These are phyloP conservation scores for Micoletzkya japonica DNA, from an alignment of 2,888 invertebrate genomes.

Conservation along the genomic window DNA sequence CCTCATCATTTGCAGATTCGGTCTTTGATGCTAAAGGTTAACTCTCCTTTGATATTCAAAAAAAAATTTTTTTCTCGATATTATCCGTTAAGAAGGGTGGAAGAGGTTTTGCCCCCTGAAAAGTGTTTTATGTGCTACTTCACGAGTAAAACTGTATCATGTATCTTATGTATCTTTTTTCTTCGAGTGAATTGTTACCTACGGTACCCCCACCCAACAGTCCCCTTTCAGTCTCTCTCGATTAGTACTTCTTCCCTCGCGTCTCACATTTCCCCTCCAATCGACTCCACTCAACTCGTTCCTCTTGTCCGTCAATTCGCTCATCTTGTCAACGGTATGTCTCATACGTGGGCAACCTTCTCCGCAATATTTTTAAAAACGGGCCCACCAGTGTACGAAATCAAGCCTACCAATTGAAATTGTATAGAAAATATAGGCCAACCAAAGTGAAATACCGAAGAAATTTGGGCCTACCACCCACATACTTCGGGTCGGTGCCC, in stretches of 20 bases:
- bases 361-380: neutral
- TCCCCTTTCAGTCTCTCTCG: conserved; percentile 3
- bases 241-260: conserved; percentile 5
- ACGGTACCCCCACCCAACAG: neutral
- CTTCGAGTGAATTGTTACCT: neutral
- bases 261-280: conserved; percentile 4
- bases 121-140: no score
- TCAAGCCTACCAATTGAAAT: no score
- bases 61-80: neutral
- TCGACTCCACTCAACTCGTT: neutral
- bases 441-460: no score
- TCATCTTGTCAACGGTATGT: conserved; percentile 5
- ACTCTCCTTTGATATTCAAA: neutral
- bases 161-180: no score
- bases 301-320: conserved; percentile 19
- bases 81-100: neutral
- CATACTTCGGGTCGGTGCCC: neutral
- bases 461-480: neutral
- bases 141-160: no score
- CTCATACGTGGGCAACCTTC: neutral
- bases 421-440: no score
- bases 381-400: no score
- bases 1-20: conserved; percentile 20
- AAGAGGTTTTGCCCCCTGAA: neutral
- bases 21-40: conserved; percentile 22